Evolutionary conservation across 2,888 invertebrate species (phyloP).

Genomic region (Trachelus stipa): DNA sequence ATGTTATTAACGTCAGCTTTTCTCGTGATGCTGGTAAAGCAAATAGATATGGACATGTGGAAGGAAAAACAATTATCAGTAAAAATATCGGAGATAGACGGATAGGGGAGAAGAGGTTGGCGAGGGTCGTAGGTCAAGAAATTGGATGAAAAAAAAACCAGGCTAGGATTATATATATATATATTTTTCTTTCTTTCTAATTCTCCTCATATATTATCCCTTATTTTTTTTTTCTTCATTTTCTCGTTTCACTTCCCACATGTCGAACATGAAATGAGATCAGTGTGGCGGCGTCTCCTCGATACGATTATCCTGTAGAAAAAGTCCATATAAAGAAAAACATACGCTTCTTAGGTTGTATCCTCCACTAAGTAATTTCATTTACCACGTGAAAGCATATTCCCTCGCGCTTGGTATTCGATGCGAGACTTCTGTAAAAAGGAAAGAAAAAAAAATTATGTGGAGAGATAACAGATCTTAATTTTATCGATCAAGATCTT

Average conservation of each 20-base stretch:
- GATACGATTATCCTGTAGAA: neutral
- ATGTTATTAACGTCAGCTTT: neutral
- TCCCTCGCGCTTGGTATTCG: neutral
- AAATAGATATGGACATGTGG: neutral
- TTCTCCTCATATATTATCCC: neutral
- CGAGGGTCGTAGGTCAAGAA: too few relatives aligned
- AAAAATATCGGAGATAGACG: neutral
- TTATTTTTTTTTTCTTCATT: neutral
- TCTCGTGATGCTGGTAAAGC: neutral
- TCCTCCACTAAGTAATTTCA: neutral
- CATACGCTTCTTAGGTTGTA: neutral
- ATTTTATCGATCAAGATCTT: neutral
- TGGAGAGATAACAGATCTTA: neutral
- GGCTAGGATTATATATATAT: too few relatives aligned
- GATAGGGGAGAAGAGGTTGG: too few relatives aligned
- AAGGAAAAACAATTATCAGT: neutral
- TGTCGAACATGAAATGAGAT: too few relatives aligned
- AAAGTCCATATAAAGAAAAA: neutral
- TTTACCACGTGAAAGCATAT: conserved; percentile 2
- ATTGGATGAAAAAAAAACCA: too few relatives aligned
- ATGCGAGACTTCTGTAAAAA: neutral
- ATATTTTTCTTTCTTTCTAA: too few relatives aligned
- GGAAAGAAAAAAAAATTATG: neutral
- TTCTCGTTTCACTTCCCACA: too few relatives aligned
- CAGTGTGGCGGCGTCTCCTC: neutral